Evolutionary conservation across 1,140 invertebrate genomes (phyloP).

Genomic region (Neodiprion pinetum): DNA sequence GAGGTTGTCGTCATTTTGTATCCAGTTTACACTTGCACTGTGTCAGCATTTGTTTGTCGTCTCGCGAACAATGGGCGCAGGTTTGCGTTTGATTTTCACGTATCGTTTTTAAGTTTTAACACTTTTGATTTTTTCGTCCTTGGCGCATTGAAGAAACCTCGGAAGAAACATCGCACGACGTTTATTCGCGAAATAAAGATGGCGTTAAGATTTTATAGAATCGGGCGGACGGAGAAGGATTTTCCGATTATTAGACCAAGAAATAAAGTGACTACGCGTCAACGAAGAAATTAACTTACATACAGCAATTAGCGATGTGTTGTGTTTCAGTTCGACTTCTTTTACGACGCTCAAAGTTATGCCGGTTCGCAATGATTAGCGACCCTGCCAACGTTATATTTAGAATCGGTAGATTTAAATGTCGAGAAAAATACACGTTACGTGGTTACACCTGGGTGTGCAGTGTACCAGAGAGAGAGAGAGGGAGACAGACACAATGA

Average conservation of each 20-base stretch:
- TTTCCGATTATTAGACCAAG: too few species aligned
- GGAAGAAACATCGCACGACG: too few species aligned
- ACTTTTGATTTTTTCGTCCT: too few species aligned
- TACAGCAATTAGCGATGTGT: neutral
- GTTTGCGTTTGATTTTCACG: too few species aligned
- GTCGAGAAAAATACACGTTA: neutral
- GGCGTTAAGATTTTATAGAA: too few species aligned
- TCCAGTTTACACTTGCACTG: neutral
- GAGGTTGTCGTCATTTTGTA: neutral
- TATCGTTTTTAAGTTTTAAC: too few species aligned
- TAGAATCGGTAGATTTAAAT: conserved; percentile 11
- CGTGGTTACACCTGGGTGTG: neutral
- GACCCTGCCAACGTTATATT: neutral
- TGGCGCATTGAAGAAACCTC: too few species aligned
- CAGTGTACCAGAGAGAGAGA: conserved; percentile 2
- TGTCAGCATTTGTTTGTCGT: neutral
- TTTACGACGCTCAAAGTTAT: neutral
- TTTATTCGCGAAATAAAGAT: too few species aligned
- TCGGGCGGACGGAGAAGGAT: too few species aligned
- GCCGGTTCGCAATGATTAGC: neutral
- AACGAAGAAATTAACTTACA: too few species aligned
- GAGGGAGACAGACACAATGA: conserved; percentile 20
- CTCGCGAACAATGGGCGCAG: too few species aligned
- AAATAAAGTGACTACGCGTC: too few species aligned
- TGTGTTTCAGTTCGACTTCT: neutral